phyloP scores from a whole-genome alignment of 2,888 invertebrate species.

The Therioaphis trifolii region DNA sequence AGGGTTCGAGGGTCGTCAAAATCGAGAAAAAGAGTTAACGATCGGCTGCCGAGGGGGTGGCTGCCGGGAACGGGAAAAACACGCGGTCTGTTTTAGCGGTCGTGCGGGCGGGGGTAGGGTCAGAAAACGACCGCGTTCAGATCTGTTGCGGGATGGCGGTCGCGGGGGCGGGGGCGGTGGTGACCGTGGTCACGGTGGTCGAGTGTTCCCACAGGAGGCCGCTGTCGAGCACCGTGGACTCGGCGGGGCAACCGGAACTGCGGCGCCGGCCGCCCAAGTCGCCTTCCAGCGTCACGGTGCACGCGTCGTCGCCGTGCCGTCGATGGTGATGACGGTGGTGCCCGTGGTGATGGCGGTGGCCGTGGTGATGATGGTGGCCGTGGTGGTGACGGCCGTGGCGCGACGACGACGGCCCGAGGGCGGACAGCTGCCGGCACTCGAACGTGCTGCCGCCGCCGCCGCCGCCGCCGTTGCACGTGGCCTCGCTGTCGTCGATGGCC shows the following conservation, averaged over 20 bases:
- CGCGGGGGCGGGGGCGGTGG: slow-evolving; percentile 1
- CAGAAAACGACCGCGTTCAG: too few relatives aligned
- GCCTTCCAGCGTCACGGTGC: too few relatives aligned
- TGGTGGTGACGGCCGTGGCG: neutral
- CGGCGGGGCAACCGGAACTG: neutral
- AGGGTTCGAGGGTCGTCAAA: too few relatives aligned
- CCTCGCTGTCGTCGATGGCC: slow-evolving; percentile 79
- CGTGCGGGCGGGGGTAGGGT: too few relatives aligned
- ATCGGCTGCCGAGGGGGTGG: too few relatives aligned
- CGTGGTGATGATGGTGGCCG: neutral
- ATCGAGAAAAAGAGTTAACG: too few relatives aligned
- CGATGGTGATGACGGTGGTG: neutral
- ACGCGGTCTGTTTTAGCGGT: too few relatives aligned
- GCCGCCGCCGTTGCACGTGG: too few relatives aligned
- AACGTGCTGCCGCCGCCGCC: too few relatives aligned
- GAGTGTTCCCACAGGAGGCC: slow-evolving; percentile 42
- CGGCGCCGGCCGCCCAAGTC: neutral
- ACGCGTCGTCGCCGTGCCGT: too few relatives aligned
- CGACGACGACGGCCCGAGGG: neutral
- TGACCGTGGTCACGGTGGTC: too few relatives aligned
- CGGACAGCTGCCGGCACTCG: slow-evolving; percentile 19
- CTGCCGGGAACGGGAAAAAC: too few relatives aligned
- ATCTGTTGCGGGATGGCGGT: slow-evolving; percentile 28
- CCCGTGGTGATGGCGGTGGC: neutral
- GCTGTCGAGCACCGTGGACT: neutral